Evolutionary conservation across 2,888 invertebrate genomes (phyloP).

Genomic region (Andrena fulva): DNA sequence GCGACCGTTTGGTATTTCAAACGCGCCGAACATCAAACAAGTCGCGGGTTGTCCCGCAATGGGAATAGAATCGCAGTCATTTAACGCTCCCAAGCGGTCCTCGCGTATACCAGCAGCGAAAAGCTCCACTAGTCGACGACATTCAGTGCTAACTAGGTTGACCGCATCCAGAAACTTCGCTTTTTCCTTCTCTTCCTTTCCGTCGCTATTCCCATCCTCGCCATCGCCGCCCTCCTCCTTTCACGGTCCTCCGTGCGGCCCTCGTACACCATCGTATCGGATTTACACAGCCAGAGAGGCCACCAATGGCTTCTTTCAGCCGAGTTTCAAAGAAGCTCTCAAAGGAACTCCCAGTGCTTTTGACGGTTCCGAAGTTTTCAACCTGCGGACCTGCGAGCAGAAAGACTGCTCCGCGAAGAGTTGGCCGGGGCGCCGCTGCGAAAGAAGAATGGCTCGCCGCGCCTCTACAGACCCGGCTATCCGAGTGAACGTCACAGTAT

Average conservation of each 20-base stretch:
- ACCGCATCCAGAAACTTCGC: conserved; percentile 51
- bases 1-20: conserved; percentile 27
- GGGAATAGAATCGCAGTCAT: conserved; percentile 23
- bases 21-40: conserved; percentile 10
- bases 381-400: conserved; percentile 48
- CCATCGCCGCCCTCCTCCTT: conserved; percentile 12
- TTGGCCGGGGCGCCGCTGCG: conserved; percentile 31
- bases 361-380: conserved; percentile 72
- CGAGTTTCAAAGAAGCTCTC: conserved; percentile 72
- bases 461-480: background rate
- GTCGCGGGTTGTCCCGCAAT: background rate
- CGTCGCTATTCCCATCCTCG: background rate
- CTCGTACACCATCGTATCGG: conserved; percentile 51
- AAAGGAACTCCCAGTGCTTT: conserved; percentile 72
- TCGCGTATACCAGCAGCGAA: background rate
- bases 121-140: conserved; percentile 25
- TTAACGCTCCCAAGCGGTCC: conserved; percentile 15
- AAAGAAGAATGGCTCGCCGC: conserved; percentile 46
- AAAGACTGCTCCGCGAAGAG: conserved; percentile 41
- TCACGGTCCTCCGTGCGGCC: conserved; percentile 21
- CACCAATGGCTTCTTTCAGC: conserved; percentile 60
- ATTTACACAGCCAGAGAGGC: conserved; percentile 53
- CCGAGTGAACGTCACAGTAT: conserved; percentile 22
- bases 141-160: conserved; percentile 32
- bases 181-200: conserved; percentile 26